Percentiles rank a stretch among this genome's conserved stretches.
Conservation (phyloP, 2,888 invertebrate species). For the Mamestra brassicae region DNA sequence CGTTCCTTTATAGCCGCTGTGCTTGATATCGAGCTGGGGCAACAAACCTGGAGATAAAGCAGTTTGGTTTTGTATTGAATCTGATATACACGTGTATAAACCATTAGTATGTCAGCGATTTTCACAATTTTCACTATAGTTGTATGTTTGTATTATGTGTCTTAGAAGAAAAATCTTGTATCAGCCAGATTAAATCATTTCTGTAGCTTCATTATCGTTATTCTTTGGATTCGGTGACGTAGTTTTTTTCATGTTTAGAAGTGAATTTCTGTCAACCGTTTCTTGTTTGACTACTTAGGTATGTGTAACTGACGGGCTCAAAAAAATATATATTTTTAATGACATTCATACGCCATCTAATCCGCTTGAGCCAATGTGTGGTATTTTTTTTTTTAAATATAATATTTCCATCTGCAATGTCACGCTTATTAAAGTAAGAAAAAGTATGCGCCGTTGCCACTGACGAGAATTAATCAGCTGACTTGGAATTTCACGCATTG, state of each 20-base stretch:
- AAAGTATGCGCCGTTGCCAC: conserved; percentile 67
- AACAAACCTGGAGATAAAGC: conserved; percentile 17
- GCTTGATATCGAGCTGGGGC: conserved; percentile 24
- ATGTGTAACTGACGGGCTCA: background rate
- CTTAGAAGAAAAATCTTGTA: background rate
- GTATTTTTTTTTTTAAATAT: conserved; percentile 40
- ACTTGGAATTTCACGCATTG: conserved; percentile 71
- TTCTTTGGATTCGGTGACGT: background rate
- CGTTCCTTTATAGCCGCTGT: conserved; percentile 42
- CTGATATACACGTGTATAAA: conserved; percentile 24
- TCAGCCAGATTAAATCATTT: background rate
- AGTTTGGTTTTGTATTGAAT: conserved; percentile 23
- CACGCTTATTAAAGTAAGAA: conserved; percentile 54
- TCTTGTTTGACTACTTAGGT: background rate
- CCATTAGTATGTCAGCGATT: background rate
- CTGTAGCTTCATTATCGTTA: background rate
- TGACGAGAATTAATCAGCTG: conserved; percentile 72
- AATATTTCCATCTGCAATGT: conserved; percentile 53
- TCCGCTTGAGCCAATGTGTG: conserved; percentile 23
- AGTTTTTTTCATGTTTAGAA: background rate
- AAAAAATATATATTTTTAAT: background rate
- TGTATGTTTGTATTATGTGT: background rate
- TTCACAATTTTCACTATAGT: background rate
- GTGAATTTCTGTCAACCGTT: background rate
- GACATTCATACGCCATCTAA: conserved; percentile 12